Evolutionary conservation across 1,140 invertebrate genomes (phyloP).

Genomic region (Drusus annulatus): DNA sequence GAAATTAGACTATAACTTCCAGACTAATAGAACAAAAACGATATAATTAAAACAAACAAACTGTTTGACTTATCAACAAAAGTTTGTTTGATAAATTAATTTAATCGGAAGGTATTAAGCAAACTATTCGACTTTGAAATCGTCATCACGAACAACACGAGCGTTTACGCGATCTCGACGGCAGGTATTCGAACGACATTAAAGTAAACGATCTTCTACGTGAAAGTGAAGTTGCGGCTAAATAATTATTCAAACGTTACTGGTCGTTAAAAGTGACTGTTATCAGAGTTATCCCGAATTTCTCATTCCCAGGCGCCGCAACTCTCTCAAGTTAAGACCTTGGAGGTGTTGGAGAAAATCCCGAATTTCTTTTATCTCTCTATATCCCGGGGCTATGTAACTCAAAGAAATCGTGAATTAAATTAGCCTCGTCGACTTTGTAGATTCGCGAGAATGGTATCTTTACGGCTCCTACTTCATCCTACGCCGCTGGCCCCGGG

Average conservation of each 20-base stretch:
- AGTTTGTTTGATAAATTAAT: no score
- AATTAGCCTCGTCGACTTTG: conserved; percentile 55
- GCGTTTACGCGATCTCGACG: not conserved
- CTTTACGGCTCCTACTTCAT: conserved; percentile 23
- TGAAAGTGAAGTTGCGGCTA: conserved; percentile 27
- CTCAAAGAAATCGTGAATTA: conserved; percentile 58
- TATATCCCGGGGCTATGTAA: conserved; percentile 51
- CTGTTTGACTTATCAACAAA: no score
- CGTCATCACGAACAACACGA: no score
- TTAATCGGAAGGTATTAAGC: no score
- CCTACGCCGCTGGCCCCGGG: conserved; percentile 35
- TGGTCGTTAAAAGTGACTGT: conserved; percentile 43
- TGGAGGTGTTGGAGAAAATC: conserved; percentile 43
- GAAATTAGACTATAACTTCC: no score
- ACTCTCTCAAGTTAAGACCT: conserved; percentile 28
- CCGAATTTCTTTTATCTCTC: conserved; percentile 56
- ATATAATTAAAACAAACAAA: no score
- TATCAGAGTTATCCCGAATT: conserved; percentile 42
- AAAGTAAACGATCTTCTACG: conserved; percentile 24
- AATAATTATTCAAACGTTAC: conserved; percentile 32
- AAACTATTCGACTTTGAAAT: no score
- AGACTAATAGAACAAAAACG: no score
- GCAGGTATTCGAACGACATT: not conserved
- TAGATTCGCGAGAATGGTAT: conserved; percentile 48
- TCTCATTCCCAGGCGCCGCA: conserved; percentile 31